phyloP scores from a whole-genome alignment of 2,888 invertebrate species.

The Xanthostigma xanthostigma region DNA sequence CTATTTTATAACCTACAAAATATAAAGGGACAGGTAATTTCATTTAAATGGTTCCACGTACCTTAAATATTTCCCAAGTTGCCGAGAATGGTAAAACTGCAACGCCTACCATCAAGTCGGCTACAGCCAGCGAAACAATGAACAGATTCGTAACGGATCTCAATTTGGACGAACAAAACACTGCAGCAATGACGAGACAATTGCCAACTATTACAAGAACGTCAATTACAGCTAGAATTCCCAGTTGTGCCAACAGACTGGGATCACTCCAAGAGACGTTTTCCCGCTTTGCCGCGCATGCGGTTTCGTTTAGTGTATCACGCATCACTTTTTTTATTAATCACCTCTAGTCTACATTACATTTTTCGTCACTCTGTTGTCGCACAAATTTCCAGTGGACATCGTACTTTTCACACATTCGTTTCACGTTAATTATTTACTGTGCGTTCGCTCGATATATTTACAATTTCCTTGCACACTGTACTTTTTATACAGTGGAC shows the following conservation, averaged over 20 bases:
- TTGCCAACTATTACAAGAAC: slow-evolving; percentile 82
- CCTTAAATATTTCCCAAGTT: slow-evolving; percentile 85
- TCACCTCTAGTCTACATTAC: too few species aligned
- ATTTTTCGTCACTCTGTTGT: too few species aligned
- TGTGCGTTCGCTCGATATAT: too few species aligned
- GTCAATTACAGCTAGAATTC: slow-evolving; percentile 67
- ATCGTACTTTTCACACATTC: too few species aligned
- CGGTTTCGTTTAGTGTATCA: slow-evolving; percentile 63
- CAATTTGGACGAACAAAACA: slow-evolving; percentile 79
- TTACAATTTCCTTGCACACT: too few species aligned
- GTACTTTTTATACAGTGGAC: too few species aligned
- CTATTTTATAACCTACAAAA: too few species aligned
- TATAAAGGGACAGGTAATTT: too few species aligned
- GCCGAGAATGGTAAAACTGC: slow-evolving; percentile 93
- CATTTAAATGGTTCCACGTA: slow-evolving; percentile 23
- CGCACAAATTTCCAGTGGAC: too few species aligned
- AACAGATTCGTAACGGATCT: slow-evolving; percentile 93
- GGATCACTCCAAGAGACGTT: slow-evolving; percentile 73
- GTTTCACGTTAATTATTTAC: too few species aligned
- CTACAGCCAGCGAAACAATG: slow-evolving; percentile 91
- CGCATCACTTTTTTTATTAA: slow-evolving; percentile 33
- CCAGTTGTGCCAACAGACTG: slow-evolving; percentile 57
- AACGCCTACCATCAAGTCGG: slow-evolving; percentile 89
- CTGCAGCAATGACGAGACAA: slow-evolving; percentile 83
- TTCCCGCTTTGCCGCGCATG: slow-evolving; percentile 67